Percentiles rank a stretch among this genome's conserved stretches.
These are phyloP conservation scores for Pseudomugil gertrudae DNA, from an alignment of 2,797 vertebrate genomes.

Conservation along the genomic window DNA sequence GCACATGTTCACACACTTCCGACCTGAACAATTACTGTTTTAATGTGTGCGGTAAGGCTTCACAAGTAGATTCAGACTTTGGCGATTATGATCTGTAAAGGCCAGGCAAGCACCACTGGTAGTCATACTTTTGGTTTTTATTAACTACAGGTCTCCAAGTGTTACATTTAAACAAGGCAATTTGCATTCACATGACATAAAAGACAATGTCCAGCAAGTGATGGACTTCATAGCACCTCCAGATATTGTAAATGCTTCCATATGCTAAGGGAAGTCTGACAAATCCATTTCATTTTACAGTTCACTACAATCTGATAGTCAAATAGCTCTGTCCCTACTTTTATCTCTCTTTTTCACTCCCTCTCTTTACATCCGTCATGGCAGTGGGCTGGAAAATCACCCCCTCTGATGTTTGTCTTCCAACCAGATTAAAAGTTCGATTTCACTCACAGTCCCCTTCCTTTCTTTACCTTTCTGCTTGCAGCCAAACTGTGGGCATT, in stretches of 20 bases:
- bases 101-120: not conserved
- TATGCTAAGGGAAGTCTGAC: constrained; percentile 51
- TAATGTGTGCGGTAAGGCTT: not conserved
- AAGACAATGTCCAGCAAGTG: constrained; percentile 37
- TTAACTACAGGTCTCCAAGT: constrained; percentile 15
- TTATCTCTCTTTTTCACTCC: constrained; percentile 52
- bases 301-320: constrained; percentile 57
- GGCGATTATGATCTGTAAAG: not conserved
- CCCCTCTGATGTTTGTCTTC: constrained; percentile 70
- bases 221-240: constrained; percentile 49
- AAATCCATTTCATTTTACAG: constrained; percentile 65
- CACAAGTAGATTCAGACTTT: not conserved
- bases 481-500: constrained; percentile 58
- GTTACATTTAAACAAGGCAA: constrained; percentile 42
- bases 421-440: constrained; percentile 67
- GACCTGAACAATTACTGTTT: not conserved
- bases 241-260: constrained; percentile 62
- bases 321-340: constrained; percentile 49
- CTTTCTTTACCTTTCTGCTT: constrained; percentile 43
- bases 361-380: constrained; percentile 53
- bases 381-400: constrained; percentile 73
- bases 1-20: not conserved
- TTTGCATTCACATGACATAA: constrained; percentile 17
- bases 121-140: not conserved
- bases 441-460: constrained; percentile 34